Conservation (phyloP, 2,797 vertebrate genomes). For the Dendrocincla tyrannina region DNA sequence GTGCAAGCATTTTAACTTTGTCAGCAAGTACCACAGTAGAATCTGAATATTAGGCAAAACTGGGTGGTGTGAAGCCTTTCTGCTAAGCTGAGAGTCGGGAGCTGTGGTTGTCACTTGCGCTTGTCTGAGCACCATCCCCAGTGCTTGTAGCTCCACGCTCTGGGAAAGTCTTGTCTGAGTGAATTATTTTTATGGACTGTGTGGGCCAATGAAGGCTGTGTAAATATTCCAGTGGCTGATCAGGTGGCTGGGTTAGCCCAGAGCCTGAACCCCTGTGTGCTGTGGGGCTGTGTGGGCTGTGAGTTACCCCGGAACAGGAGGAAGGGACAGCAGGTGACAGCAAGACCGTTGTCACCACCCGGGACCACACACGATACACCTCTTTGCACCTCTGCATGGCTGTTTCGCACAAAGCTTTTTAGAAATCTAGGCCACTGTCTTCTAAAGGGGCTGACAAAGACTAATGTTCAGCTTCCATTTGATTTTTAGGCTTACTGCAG, state of each 20-base stretch:
- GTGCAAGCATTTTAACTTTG: not conserved
- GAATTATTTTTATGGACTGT: not conserved
- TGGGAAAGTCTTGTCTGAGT: rapidly evolving
- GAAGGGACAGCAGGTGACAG: not conserved
- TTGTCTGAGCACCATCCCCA: rapidly evolving
- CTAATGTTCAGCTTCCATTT: not conserved
- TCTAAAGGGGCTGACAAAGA: not conserved
- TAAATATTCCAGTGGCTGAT: rapidly evolving
- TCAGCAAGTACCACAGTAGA: not conserved
- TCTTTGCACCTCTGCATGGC: rapidly evolving
- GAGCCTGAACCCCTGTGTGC: not conserved
- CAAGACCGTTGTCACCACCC: not conserved
- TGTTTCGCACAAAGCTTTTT: not conserved
- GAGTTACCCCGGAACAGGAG: rapidly evolving
- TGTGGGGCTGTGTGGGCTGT: rapidly evolving
- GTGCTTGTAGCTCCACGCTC: not conserved
- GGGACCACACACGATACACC: rapidly evolving
- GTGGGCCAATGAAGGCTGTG: not conserved
- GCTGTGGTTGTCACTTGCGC: rapidly evolving
- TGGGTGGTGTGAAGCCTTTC: not conserved
- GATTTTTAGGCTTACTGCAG: not conserved
- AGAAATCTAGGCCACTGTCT: not conserved
- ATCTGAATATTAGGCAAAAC: not conserved
- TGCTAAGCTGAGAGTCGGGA: not conserved
- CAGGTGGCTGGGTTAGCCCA: rapidly evolving